A percentile compares a stretch with the other conserved stretches of the same genome.
These are phyloP conservation scores for Drosophila acutilabella DNA, from an alignment of 2,888 invertebrate genomes.

Conservation along the genomic window DNA sequence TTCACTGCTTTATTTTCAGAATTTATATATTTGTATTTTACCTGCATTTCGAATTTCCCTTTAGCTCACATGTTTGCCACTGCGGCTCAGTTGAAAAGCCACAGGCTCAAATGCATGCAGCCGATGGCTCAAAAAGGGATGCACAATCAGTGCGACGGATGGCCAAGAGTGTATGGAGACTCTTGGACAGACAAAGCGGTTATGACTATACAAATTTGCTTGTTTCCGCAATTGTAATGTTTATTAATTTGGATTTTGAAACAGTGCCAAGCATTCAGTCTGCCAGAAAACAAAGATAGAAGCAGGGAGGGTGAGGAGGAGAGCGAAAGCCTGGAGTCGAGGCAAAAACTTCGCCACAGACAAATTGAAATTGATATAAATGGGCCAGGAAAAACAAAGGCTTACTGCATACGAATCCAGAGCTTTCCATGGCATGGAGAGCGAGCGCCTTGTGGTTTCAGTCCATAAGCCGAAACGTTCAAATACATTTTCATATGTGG, in stretches of 20 bases:
- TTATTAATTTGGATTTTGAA: constrained; percentile 68
- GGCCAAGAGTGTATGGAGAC: no score
- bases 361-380: constrained; percentile 69
- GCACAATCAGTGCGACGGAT: background rate
- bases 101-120: constrained; percentile 58
- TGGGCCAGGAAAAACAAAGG: constrained; percentile 30
- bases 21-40: constrained; percentile 35
- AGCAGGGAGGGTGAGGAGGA: no score
- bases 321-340: background rate
- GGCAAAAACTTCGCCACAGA: constrained; percentile 46
- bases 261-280: constrained; percentile 50
- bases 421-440: constrained; percentile 84
- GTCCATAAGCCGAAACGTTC: constrained; percentile 24
- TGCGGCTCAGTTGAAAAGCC: constrained; percentile 52
- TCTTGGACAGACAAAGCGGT: constrained; percentile 45
- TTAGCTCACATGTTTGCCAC: constrained; percentile 48
- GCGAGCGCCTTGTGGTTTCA: constrained; percentile 72
- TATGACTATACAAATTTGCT: constrained; percentile 70
- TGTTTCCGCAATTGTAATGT: constrained; percentile 64
- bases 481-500: constrained; percentile 2
- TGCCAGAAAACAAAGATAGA: constrained; percentile 1
- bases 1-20: background rate
- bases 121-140: constrained; percentile 20
- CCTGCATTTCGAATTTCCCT: constrained; percentile 61
- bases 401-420: background rate